These are phyloP conservation scores for Anableps anableps DNA, from an alignment of 2,797 vertebrate genomes.

Conservation along the genomic window DNA sequence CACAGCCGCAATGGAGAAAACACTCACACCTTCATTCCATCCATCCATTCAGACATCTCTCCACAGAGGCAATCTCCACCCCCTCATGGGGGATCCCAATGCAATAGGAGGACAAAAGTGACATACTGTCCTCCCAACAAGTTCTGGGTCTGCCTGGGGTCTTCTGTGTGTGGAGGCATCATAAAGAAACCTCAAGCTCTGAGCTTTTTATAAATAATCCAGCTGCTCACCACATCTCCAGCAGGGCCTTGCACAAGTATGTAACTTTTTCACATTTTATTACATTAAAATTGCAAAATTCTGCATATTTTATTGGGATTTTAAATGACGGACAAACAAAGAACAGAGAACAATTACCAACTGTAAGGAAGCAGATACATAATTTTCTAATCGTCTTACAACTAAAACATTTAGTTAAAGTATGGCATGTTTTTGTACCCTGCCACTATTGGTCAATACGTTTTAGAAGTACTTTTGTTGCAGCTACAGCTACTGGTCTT, in stretches of 20 bases:
- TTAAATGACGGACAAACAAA: not conserved
- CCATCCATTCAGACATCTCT: not conserved
- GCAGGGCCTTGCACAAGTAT: not conserved
- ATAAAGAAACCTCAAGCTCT: not conserved
- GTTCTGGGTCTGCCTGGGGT: not conserved
- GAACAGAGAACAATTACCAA: too few species aligned
- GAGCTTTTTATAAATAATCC: not conserved
- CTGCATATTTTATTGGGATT: not conserved
- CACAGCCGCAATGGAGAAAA: constrained; percentile 1
- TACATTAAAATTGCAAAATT: not conserved
- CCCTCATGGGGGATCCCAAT: not conserved
- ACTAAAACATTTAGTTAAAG: too few species aligned
- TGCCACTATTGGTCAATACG: too few species aligned
- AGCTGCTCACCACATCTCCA: not conserved
- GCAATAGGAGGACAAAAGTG: not conserved
- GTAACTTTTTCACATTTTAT: not conserved
- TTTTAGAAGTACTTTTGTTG: too few species aligned
- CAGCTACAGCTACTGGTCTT: too few species aligned
- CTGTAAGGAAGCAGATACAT: too few species aligned
- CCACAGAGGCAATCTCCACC: not conserved
- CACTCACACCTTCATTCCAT: not conserved
- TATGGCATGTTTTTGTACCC: too few species aligned
- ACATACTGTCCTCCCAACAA: not conserved
- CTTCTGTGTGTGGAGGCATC: not conserved
- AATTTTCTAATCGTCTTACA: too few species aligned